Conservation (phyloP, 1,140 invertebrate genomes). For the Drosophila kurseongensis region DNA sequence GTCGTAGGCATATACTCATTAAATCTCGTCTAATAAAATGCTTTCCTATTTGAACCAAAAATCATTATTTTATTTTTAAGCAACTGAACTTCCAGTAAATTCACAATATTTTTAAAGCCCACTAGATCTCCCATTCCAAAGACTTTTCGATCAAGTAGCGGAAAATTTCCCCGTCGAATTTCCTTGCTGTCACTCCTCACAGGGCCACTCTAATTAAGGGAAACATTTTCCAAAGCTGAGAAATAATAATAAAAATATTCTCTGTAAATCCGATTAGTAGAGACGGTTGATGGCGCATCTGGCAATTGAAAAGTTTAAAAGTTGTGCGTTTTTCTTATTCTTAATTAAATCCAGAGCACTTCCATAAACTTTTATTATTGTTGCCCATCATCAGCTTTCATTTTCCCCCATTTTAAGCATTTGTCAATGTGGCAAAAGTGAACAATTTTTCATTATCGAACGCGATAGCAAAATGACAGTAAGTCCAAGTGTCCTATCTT, state of each 20-base stretch:
- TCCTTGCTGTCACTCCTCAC: conserved; percentile 23
- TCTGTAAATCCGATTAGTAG: conserved; percentile 72
- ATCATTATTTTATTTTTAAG: too few relatives aligned
- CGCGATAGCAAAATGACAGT: conserved; percentile 62
- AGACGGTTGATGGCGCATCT: conserved; percentile 61
- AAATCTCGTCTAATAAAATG: too few relatives aligned
- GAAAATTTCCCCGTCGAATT: neutral
- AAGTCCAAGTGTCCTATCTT: conserved; percentile 26
- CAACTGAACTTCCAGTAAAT: too few relatives aligned
- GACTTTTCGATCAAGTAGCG: conserved; percentile 4
- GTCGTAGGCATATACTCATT: too few relatives aligned
- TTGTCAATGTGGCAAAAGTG: conserved; percentile 68
- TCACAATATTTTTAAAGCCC: too few relatives aligned
- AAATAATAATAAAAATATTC: conserved; percentile 79
- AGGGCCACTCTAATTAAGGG: conserved; percentile 65
- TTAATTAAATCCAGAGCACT: conserved; percentile 80
- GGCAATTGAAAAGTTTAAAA: conserved; percentile 77
- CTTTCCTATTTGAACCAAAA: too few relatives aligned
- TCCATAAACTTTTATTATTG: conserved; percentile 79
- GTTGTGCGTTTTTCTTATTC: conserved; percentile 73
- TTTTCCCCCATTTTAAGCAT: conserved; percentile 16
- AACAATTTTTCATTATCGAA: conserved; percentile 76
- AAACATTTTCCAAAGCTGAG: conserved; percentile 63
- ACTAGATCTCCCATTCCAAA: neutral
- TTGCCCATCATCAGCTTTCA: conserved; percentile 12